Evolutionary conservation across 2,113 vertebrate genomes (phyloP), one percentile per base, ranked within the genome.

Genomic region (Anseranas semipalmata): DNA sequence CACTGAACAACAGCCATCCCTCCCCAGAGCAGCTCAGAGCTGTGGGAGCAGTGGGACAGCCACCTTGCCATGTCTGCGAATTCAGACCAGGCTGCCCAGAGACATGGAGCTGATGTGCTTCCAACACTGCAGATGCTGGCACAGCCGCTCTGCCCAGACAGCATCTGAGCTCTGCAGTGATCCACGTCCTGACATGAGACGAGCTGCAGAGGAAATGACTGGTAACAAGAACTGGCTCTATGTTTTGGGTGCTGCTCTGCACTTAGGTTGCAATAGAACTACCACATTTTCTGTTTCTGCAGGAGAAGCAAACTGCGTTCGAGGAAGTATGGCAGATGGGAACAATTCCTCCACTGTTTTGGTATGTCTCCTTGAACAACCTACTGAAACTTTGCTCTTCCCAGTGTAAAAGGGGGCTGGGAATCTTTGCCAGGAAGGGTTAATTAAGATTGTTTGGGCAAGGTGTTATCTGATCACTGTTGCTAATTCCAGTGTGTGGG

Each of bases 61-160:
- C 14, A 2, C 1, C 0, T 6, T 21, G 19, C 52, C 2, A 0
- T 45, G 52, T 33, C 39, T 14, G 4, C 0, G 3, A 24, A n/a
- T n/a, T 3, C 1, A 28, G 50, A 25, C n/a, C 18, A 5, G 0
- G 3, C 66, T 66, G 58, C 37, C 6, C 15, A 3, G 24, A 37
- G 37, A 8, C 0, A 0, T 0, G 10, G 78, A 50, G 53, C 21
- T 21, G 53, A 35, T 5, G 5, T 13, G 59, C 56, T 55, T 10
- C 50, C 56, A 71, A 72, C 24, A 2, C 39, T 3, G 53, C 25
- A 8, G 60, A 12, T 1, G 7, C 32, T 5, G 3, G 58, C 71
- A 48, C 55, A 50, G 75, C 82, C 17, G 1, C 59, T 41, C 27
- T 2, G 16, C 53, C 59, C 41, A 3, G 24, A 35, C 32, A 52